Evolutionary conservation across 2,113 vertebrate species (phyloP).

Genomic region (Lagopus leucura): DNA sequence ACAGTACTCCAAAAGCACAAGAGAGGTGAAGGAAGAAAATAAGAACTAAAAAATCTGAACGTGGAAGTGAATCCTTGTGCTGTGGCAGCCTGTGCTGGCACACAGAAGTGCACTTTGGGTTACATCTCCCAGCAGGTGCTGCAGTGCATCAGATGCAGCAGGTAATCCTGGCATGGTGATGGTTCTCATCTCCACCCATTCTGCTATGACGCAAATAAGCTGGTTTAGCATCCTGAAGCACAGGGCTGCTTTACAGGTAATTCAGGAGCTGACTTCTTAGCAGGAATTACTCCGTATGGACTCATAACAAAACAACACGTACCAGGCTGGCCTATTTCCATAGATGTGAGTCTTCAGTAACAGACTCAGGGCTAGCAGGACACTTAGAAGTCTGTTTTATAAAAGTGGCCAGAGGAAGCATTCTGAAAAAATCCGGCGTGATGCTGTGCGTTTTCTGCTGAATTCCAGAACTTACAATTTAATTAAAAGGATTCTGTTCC

Average conservation of each 20-base stretch:
- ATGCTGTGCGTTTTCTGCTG: neutral
- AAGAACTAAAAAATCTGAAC: neutral
- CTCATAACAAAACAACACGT: neutral
- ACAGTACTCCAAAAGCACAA: neutral
- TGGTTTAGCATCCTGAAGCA: neutral
- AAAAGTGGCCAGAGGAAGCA: neutral
- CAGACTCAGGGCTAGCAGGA: neutral
- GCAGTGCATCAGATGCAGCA: constrained; percentile 28
- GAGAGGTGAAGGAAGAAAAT: constrained; percentile 8
- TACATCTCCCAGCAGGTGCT: constrained; percentile 25
- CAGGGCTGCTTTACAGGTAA: neutral
- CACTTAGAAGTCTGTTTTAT: neutral
- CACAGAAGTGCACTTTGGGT: neutral
- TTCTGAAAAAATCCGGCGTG: neutral
- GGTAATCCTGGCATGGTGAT: neutral
- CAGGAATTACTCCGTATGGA: neutral
- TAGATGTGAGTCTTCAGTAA: neutral
- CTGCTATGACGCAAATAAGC: neutral
- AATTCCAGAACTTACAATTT: neutral
- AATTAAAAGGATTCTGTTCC: constrained; percentile 14
- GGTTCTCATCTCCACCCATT: neutral
- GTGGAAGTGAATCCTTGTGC: neutral
- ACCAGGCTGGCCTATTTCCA: neutral
- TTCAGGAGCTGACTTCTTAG: neutral
- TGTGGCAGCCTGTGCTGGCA: neutral